Evolutionary conservation across 2,888 invertebrate genomes (phyloP), one percentile per base, ranked within the genome.

Genomic region (Drosophila affinis): DNA sequence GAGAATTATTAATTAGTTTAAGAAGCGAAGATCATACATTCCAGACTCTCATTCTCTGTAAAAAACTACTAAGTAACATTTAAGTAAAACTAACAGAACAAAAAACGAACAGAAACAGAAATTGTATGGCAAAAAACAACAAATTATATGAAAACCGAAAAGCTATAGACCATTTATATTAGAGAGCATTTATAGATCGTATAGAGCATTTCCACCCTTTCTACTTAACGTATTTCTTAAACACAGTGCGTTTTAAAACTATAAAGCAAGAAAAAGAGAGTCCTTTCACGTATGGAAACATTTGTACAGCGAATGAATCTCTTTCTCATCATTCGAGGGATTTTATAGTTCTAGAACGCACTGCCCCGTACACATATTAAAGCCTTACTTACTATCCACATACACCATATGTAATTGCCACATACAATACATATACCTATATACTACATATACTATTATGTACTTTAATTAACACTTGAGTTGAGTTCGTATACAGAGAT

Each of bases 31-130:
- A 29, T 62, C 55, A 62, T 18, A 62, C 72, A 70, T 62, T 72
- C 18, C 12, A 61, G 9, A 32, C 34, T 61, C 79, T 61, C 79
- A 79, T 78, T 59, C 62, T 65, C 69, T 79, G 80, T 83, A 83
- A 68, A 51, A 52, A 60, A 39, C 45, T 61, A 61, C 57, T 54
- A 47, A 63, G 53, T 71, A 72, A 47, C 14, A 48, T 4, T 68
- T 82, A 81, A 81, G 83, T 71, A 58, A 67, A 81, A 76, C 77
- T 85, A 74, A 81, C 79, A 44, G 17, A 55, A 12, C 29, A 46
- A 29, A 32, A 34, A 34, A 14, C 18, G 32, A 7, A 14, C 29
- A 21, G 7, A 32, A 21, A 4, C 55, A 59, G 48, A 49, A 69
- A 74, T 60, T 80, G 72, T 71, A 72, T 71, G 67, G 72, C 55